Percentiles rank a stretch among this genome's conserved stretches.
Evolutionary conservation across 2,113 vertebrate genomes (phyloP).

Genomic region (Seriola dumerili): DNA sequence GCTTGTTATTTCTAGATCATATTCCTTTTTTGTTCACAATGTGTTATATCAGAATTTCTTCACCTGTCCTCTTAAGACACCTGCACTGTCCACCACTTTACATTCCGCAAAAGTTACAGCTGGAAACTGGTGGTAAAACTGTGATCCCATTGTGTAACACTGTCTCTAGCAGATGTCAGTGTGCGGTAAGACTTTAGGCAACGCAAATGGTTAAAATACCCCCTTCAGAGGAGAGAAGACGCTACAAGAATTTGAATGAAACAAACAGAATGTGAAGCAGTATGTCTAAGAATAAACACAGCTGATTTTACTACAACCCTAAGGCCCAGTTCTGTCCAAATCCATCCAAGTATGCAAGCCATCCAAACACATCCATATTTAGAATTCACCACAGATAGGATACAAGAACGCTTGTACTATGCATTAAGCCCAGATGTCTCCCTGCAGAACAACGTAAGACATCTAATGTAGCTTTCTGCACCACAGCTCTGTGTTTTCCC

Average conservation of each 20-base stretch:
- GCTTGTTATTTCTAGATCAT: not conserved
- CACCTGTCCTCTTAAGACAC: too few relatives aligned
- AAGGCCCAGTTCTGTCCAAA: constrained; percentile 35
- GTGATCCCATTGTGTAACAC: not conserved
- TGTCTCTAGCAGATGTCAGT: not conserved
- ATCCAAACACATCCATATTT: constrained; percentile 24
- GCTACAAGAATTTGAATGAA: not conserved
- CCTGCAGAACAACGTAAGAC: constrained; percentile 49
- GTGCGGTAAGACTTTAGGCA: not conserved
- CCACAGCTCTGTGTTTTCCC: constrained; percentile 34
- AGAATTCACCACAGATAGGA: constrained; percentile 48
- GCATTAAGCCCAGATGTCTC: constrained; percentile 46
- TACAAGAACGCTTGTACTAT: constrained; percentile 13
- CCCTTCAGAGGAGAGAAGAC: not conserved
- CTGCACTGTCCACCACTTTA: not conserved
- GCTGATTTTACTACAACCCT: constrained; percentile 18
- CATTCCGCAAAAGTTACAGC: not conserved
- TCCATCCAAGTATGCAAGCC: constrained; percentile 5
- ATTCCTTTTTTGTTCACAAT: not conserved
- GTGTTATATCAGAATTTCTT: not conserved
- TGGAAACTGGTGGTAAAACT: not conserved
- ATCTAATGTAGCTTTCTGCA: constrained; percentile 57
- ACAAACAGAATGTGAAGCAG: not conserved
- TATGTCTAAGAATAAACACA: not conserved
- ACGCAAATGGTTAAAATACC: not conserved